Evolutionary conservation across 2,888 invertebrate species (phyloP).

Genomic region (Amphipyra tragopoginis): DNA sequence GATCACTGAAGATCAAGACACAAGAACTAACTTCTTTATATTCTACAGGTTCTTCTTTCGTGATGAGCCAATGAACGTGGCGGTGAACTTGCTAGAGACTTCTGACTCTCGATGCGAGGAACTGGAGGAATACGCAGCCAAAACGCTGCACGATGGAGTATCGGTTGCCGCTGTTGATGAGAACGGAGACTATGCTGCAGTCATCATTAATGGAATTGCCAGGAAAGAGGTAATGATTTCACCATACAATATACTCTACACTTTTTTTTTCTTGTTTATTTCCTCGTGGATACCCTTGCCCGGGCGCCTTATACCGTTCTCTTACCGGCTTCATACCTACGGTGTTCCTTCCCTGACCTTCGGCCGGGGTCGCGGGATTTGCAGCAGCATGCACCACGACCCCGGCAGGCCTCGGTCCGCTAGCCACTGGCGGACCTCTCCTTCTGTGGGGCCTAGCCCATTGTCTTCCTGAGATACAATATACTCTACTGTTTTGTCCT

Average conservation of each 20-base stretch:
- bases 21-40: not conserved
- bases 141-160: slow-evolving; percentile 89
- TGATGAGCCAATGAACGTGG: slow-evolving; percentile 92
- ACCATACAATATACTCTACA: not conserved
- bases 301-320: too few species aligned
- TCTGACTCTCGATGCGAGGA: slow-evolving; percentile 90
- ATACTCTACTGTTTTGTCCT: too few species aligned
- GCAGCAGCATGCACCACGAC: too few species aligned
- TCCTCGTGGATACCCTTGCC: too few species aligned
- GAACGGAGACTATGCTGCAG: slow-evolving; percentile 90
- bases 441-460: too few species aligned
- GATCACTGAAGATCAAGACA: not conserved
- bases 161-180: slow-evolving; percentile 91
- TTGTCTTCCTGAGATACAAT: too few species aligned
- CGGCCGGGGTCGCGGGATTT: too few species aligned
- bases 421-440: too few species aligned
- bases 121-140: slow-evolving; percentile 91
- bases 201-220: slow-evolving; percentile 88
- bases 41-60: slow-evolving; percentile 91
- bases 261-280: too few species aligned
- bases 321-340: too few species aligned
- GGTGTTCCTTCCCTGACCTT: too few species aligned
- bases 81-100: slow-evolving; percentile 90
- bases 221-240: slow-evolving; percentile 73
- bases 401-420: too few species aligned